Percentiles rank a stretch among this genome's conserved stretches.
Evolutionary conservation across 2,888 invertebrate species (phyloP).

Genomic region (Limnephilus lunatus): DNA sequence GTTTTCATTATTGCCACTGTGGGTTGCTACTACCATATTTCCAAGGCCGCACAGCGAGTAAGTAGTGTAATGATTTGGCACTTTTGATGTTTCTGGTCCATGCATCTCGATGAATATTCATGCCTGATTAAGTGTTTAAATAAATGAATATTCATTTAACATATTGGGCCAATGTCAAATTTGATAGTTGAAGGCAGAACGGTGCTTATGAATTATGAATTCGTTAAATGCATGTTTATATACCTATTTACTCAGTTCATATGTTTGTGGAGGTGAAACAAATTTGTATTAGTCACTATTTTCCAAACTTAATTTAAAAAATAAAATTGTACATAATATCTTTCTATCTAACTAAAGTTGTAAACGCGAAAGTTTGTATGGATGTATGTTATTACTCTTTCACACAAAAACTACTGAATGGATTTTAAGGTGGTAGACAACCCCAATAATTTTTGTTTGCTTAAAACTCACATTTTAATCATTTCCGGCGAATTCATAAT

Average conservation of each 20-base stretch:
- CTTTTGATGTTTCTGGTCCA: slow-evolving; percentile 14
- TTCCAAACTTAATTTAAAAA: too few species aligned
- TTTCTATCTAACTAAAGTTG: too few species aligned
- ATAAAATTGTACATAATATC: too few species aligned
- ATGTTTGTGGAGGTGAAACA: background rate
- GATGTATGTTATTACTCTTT: too few species aligned
- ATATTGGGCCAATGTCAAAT: slow-evolving; percentile 24
- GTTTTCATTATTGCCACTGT: slow-evolving; percentile 92
- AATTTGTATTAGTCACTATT: background rate
- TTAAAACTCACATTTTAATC: too few species aligned
- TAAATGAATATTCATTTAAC: background rate
- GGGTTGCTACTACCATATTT: slow-evolving; percentile 80
- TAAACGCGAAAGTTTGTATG: too few species aligned
- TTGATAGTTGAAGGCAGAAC: slow-evolving; percentile 11
- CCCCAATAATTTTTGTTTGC: too few species aligned
- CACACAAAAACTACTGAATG: too few species aligned
- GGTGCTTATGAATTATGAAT: background rate
- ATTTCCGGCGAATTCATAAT: too few species aligned
- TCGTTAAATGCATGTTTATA: background rate
- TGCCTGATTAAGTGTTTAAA: background rate
- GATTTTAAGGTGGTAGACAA: too few species aligned
- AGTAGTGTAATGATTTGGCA: background rate
- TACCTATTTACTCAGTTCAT: too few species aligned
- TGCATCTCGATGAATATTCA: slow-evolving; percentile 21
- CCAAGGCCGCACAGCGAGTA: background rate